Conservation (phyloP, 2,797 vertebrate genomes). For the Columba guinea region DNA sequence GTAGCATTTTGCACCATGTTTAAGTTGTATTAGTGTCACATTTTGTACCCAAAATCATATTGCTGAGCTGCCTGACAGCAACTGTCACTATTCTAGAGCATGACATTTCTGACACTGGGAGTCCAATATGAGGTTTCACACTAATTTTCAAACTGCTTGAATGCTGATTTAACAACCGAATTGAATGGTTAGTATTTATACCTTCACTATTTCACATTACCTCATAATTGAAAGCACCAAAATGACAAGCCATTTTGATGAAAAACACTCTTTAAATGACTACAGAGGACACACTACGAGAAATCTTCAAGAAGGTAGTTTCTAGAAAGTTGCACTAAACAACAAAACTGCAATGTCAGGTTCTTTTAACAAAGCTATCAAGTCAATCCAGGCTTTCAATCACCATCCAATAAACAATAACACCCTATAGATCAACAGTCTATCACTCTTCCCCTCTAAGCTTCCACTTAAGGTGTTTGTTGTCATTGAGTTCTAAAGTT, state of each 20-base stretch:
- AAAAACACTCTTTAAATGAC: background rate
- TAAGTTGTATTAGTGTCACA: slow-evolving; percentile 22
- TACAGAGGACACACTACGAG: background rate
- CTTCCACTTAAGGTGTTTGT: background rate
- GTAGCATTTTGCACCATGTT: background rate
- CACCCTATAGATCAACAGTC: background rate
- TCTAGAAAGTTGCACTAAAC: background rate
- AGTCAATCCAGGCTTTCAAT: background rate
- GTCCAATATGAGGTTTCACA: background rate
- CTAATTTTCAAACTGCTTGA: slow-evolving; percentile 18
- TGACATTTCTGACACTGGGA: slow-evolving; percentile 20
- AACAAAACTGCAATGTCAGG: background rate
- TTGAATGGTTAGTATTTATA: background rate
- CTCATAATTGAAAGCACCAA: background rate
- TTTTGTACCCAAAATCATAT: slow-evolving; percentile 14
- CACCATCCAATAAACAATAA: background rate
- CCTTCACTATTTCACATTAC: background rate
- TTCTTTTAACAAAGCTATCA: background rate
- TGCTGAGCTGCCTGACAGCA: slow-evolving; percentile 28
- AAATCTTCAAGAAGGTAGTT: background rate
- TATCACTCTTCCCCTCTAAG: background rate
- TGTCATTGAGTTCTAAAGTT: background rate
- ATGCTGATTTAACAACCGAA: slow-evolving; percentile 25
- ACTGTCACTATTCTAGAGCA: background rate
- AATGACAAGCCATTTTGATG: slow-evolving; percentile 1